A percentile compares a stretch with the other conserved stretches of the same genome.
These are phyloP conservation scores for Toxonevra muliebris DNA, from an alignment of 2,888 invertebrate genomes.

Conservation along the genomic window DNA sequence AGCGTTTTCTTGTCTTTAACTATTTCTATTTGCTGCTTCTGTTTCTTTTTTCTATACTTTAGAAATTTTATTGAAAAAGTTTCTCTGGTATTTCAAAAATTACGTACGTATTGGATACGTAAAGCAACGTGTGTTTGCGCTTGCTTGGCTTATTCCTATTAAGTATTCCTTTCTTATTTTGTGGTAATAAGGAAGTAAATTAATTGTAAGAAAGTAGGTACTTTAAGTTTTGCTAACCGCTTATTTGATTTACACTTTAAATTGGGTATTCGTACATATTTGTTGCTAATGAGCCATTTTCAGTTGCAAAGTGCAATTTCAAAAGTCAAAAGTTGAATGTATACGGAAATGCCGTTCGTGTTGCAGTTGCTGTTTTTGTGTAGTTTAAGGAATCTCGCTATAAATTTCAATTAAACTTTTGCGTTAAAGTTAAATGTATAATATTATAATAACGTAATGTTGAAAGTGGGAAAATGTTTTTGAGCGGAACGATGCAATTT, in stretches of 20 bases:
- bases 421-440: too few relatives aligned
- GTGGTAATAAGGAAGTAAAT: neutral
- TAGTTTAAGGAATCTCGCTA: too few relatives aligned
- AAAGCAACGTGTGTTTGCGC: neutral
- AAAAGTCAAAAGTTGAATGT: neutral
- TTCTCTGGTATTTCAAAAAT: slow-evolving; percentile 17
- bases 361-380: too few relatives aligned
- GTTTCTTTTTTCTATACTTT: neutral
- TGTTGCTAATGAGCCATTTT: slow-evolving; percentile 45
- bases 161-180: neutral
- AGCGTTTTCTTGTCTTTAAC: neutral
- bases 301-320: slow-evolving; percentile 37
- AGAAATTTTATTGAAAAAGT: slow-evolving; percentile 24
- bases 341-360: too few relatives aligned
- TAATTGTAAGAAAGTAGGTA: neutral
- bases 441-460: too few relatives aligned
- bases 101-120: neutral
- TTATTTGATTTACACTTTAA: slow-evolving; percentile 45
- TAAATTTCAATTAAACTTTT: too few relatives aligned
- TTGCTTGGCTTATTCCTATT: neutral
- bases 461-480: too few relatives aligned
- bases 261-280: slow-evolving; percentile 36
- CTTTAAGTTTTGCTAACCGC: slow-evolving; percentile 10
- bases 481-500: too few relatives aligned
- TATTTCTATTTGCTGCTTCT: neutral